These are phyloP conservation scores for Cheirogaleus major DNA, from an alignment of 2,797 vertebrate species.

Conservation along the genomic window DNA sequence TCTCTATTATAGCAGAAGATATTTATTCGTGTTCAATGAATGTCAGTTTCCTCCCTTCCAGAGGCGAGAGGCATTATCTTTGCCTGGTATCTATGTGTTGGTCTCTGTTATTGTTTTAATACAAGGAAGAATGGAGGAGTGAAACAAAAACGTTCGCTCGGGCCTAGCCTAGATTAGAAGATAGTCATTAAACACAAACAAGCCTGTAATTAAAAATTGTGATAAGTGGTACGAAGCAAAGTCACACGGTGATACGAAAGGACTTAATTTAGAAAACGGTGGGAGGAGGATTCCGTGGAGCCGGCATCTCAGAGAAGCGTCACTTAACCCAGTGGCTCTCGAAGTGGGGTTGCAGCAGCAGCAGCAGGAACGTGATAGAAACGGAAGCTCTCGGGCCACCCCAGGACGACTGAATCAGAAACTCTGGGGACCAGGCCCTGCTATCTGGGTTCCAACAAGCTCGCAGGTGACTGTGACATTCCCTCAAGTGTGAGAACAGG, in stretches of 20 bases:
- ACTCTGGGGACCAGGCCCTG: too few relatives aligned
- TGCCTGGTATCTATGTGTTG: background rate
- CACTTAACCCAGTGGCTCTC: background rate
- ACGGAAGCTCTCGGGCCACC: background rate
- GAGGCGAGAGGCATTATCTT: background rate
- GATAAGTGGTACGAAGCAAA: background rate
- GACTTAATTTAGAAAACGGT: background rate
- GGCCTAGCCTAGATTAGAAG: background rate
- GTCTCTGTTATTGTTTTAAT: background rate
- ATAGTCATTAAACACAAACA: background rate
- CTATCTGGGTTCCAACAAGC: background rate
- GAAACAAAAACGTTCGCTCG: background rate
- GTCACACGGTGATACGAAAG: background rate
- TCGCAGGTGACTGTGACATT: background rate
- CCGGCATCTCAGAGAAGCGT: background rate
- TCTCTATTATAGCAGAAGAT: background rate
- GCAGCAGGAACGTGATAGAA: too few relatives aligned
- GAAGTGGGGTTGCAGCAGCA: background rate
- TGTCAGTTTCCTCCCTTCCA: background rate
- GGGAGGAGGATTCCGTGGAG: fast-evolving
- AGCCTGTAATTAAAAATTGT: background rate
- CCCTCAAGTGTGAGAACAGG: background rate
- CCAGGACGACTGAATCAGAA: background rate
- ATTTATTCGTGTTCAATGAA: background rate
- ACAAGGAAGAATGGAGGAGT: background rate